These are phyloP conservation scores for Conus canariensis DNA, from an alignment of 2,888 invertebrate species.

Conservation along the genomic window DNA sequence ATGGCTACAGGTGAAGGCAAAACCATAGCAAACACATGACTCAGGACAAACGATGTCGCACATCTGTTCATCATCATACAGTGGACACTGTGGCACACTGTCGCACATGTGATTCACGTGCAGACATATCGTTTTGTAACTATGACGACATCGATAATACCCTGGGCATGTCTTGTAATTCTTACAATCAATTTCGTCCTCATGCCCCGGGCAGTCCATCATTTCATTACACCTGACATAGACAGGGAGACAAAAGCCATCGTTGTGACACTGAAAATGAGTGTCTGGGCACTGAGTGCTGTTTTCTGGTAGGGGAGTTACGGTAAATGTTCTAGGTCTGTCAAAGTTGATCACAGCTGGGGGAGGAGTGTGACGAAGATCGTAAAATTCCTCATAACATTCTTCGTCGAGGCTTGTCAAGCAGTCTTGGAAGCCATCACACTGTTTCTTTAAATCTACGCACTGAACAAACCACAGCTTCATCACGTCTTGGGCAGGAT, in stretches of 20 bases:
- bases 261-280: background rate
- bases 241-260: background rate
- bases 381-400: background rate
- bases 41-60: background rate
- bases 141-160: background rate
- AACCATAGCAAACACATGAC: background rate
- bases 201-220: background rate
- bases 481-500: too few relatives aligned
- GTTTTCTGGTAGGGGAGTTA: background rate
- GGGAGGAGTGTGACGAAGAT: background rate
- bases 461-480: background rate
- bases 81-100: background rate
- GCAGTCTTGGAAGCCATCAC: background rate
- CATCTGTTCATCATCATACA: background rate
- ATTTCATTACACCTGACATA: constrained; percentile 3
- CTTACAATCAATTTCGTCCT: background rate
- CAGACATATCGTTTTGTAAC: background rate
- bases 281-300: background rate
- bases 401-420: too few relatives aligned
- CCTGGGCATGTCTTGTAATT: background rate
- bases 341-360: background rate
- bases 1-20: background rate
- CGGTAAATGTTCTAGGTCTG: background rate
- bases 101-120: background rate
- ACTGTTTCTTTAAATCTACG: too few relatives aligned